Conservation (phyloP, 2,797 vertebrate species). For the Phalanger gymnotis region DNA sequence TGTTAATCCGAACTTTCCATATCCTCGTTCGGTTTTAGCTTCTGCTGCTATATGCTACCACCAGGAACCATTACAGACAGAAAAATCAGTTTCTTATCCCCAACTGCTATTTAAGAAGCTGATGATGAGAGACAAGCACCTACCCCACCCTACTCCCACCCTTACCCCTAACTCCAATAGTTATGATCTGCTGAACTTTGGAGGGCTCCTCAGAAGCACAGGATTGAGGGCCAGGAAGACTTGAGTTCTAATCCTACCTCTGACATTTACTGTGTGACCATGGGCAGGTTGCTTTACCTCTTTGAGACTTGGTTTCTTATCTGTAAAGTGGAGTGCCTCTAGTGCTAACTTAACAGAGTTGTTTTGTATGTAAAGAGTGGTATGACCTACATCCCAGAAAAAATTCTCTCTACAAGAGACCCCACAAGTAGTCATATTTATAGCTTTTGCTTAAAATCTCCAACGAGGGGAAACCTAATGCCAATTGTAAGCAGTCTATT, state of each 20-base stretch:
- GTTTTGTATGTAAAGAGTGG: constrained; percentile 8
- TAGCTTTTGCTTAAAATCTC: background rate
- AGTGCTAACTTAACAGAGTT: background rate
- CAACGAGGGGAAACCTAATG: background rate
- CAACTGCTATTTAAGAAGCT: background rate
- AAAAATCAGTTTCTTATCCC: background rate
- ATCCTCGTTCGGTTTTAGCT: background rate
- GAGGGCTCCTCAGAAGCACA: background rate
- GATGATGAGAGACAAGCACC: background rate
- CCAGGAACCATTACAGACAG: background rate
- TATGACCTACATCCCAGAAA: background rate
- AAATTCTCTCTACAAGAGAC: background rate
- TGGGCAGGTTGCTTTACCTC: background rate
- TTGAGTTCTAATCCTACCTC: background rate
- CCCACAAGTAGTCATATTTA: background rate
- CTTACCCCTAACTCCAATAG: background rate
- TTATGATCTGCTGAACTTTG: background rate
- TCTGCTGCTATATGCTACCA: background rate
- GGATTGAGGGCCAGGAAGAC: background rate
- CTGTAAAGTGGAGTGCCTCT: background rate
- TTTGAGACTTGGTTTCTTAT: background rate
- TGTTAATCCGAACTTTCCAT: background rate
- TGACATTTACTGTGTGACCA: background rate
- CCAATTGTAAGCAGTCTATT: background rate
- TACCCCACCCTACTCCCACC: too few relatives aligned